These are phyloP conservation scores for Spilogale gracilis DNA, from an alignment of 2,113 vertebrate genomes.

Conservation along the genomic window DNA sequence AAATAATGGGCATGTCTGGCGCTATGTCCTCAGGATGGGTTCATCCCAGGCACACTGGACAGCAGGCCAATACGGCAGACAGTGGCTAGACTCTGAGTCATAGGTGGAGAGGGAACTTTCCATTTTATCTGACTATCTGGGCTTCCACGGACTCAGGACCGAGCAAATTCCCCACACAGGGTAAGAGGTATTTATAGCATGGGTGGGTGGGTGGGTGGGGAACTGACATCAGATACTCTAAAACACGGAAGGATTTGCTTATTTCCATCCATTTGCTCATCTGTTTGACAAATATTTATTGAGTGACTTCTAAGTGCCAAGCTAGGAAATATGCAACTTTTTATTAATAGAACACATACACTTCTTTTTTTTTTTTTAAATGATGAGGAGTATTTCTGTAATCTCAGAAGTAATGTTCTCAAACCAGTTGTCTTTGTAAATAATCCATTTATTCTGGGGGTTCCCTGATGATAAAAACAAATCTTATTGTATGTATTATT, in stretches of 20 bases:
- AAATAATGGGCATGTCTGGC: background rate
- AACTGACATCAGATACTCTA: background rate
- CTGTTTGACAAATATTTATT: slow-evolving; percentile 67
- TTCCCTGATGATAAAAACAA: background rate
- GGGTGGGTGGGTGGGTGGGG: background rate
- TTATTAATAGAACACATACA: background rate
- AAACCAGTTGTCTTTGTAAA: background rate
- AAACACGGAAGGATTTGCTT: slow-evolving; percentile 5
- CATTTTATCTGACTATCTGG: background rate
- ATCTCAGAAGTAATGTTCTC: background rate
- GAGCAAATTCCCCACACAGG: background rate
- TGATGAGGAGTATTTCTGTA: background rate
- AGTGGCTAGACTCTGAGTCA: slow-evolving; percentile 53
- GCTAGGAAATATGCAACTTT: background rate
- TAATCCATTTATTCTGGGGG: background rate
- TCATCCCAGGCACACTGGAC: background rate
- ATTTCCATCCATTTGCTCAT: slow-evolving; percentile 35
- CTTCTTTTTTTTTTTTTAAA: background rate
- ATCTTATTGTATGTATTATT: background rate
- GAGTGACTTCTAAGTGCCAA: slow-evolving; percentile 40
- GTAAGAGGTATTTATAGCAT: background rate
- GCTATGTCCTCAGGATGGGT: slow-evolving; percentile 26
- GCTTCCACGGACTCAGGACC: background rate
- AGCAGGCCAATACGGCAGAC: slow-evolving; percentile 12
- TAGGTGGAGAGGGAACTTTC: background rate